Evolutionary conservation across 2,888 invertebrate genomes (phyloP).

Genomic region (Catocala fraxini): DNA sequence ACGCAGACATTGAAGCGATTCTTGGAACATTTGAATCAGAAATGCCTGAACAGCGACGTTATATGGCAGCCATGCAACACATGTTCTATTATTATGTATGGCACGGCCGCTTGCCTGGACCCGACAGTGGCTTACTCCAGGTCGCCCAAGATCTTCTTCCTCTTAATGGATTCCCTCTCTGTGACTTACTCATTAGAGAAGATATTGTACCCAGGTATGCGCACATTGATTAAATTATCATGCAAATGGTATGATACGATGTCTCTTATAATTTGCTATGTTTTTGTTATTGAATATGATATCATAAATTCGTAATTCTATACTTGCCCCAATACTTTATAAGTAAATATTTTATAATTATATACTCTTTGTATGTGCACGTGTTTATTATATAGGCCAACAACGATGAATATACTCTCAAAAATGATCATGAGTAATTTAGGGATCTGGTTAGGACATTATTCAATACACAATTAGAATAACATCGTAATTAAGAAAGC

Average conservation of each 20-base stretch:
- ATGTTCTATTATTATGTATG: conserved; percentile 94
- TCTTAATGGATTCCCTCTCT: conserved; percentile 90
- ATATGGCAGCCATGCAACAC: conserved; percentile 93
- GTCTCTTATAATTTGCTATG: conserved; percentile 26
- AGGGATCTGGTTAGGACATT: conserved; percentile 11
- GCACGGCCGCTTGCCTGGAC: conserved; percentile 91
- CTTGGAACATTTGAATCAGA: conserved; percentile 92
- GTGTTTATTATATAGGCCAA: conserved; percentile 40
- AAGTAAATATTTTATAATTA: conserved; percentile 35
- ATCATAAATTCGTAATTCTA: conserved; percentile 22
- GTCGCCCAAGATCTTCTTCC: conserved; percentile 91
- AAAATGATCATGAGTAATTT: conserved; percentile 12
- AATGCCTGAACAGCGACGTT: conserved; percentile 91
- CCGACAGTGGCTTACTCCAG: conserved; percentile 88
- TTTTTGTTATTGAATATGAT: conserved; percentile 37
- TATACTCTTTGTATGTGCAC: conserved; percentile 46
- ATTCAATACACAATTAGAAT: no score
- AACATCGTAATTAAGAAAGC: conserved; percentile 1
- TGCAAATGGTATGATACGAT: conserved; percentile 11
- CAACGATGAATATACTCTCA: conserved; percentile 16
- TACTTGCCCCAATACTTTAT: conserved; percentile 50
- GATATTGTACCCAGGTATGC: conserved; percentile 92
- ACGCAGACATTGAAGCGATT: conserved; percentile 93
- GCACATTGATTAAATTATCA: conserved; percentile 90
- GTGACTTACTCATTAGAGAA: conserved; percentile 92